phyloP scores from a whole-genome alignment of 2,113 vertebrate species.

The Gopherus evgoodei region DNA sequence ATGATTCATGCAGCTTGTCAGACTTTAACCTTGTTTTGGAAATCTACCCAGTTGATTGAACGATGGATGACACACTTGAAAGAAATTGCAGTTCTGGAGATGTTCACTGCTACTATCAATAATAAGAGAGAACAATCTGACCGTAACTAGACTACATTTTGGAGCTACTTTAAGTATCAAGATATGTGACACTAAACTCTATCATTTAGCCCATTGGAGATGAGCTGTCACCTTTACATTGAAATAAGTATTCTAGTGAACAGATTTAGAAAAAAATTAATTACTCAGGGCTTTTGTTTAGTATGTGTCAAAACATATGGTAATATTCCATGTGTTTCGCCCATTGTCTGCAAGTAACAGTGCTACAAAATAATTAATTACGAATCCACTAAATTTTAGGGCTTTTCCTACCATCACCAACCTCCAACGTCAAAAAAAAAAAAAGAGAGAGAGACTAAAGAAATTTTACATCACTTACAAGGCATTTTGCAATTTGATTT shows the following conservation, averaged over 20 bases:
- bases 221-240: neutral
- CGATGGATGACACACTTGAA: neutral
- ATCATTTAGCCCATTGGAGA: neutral
- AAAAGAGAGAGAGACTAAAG: neutral
- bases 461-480: neutral
- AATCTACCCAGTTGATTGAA: neutral
- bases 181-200: neutral
- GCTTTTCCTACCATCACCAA: neutral
- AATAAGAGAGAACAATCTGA: neutral
- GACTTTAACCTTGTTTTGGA: neutral
- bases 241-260: neutral
- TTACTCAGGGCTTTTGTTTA: neutral
- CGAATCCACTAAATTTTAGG: neutral
- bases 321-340: accelerated
- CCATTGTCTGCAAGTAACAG: neutral
- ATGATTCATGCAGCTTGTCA: conserved; percentile 17
- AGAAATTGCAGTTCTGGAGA: neutral
- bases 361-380: neutral
- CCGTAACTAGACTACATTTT: conserved; percentile 3
- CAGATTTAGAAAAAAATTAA: neutral
- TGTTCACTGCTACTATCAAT: neutral
- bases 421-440: neutral
- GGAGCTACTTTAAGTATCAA: conserved; percentile 19
- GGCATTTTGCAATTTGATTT: neutral
- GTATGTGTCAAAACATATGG: neutral